Evolutionary conservation across 2,113 vertebrate genomes (phyloP).

Genomic region (Myxocyprinus asiaticus): DNA sequence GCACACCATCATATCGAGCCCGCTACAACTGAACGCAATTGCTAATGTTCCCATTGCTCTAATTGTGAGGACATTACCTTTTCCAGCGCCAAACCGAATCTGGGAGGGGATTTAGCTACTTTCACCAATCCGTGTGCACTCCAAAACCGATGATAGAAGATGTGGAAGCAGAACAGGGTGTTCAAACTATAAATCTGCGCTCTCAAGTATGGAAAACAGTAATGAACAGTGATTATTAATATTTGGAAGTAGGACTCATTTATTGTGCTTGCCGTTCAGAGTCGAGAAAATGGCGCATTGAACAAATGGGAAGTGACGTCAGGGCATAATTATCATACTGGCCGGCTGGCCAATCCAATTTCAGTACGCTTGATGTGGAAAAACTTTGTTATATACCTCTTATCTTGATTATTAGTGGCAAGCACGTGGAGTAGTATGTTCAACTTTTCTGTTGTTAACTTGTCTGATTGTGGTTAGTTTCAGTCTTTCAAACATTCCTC

Average conservation of each 20-base stretch:
- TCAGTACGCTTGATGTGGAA: slow-evolving; percentile 41
- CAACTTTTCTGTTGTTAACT: neutral
- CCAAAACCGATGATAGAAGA: slow-evolving; percentile 13
- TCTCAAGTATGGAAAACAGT: neutral
- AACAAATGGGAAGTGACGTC: slow-evolving; percentile 76
- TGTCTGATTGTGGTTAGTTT: neutral
- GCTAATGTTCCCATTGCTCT: slow-evolving; percentile 32
- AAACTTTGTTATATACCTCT: slow-evolving; percentile 45
- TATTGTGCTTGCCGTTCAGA: slow-evolving; percentile 49
- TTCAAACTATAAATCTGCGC: neutral
- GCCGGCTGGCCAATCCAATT: slow-evolving; percentile 69
- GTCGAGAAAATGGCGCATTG: slow-evolving; percentile 75
- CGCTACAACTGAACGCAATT: slow-evolving; percentile 3
- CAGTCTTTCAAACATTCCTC: neutral
- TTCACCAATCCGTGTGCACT: slow-evolving; percentile 47
- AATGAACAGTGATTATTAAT: neutral
- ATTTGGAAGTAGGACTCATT: slow-evolving; percentile 55
- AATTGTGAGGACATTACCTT: slow-evolving; percentile 43
- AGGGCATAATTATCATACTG: slow-evolving; percentile 67
- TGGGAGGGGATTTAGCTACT: slow-evolving; percentile 31
- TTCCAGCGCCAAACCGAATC: slow-evolving; percentile 22
- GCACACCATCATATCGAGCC: slow-evolving; percentile 11
- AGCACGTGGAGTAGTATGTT: neutral
- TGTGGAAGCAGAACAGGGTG: neutral
- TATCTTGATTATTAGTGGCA: neutral